Conservation (phyloP, 2,888 invertebrate genomes). For the Sturmia bella region DNA sequence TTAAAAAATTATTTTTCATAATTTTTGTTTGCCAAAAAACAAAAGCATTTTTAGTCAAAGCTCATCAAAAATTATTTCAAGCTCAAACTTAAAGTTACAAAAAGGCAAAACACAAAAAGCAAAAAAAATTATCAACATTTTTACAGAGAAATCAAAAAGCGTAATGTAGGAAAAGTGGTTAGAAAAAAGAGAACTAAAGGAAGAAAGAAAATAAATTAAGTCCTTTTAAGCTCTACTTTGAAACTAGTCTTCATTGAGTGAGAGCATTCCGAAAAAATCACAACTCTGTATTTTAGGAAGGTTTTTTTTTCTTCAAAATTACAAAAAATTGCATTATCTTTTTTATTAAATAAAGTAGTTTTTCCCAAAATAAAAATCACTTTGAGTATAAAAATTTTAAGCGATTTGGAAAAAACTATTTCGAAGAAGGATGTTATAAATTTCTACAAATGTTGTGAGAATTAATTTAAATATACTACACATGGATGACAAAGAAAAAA, state of each 20-base stretch:
- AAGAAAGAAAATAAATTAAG: constrained; percentile 56
- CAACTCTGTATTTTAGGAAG: background rate
- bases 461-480: constrained; percentile 48
- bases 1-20: constrained; percentile 39
- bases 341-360: background rate
- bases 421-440: constrained; percentile 23
- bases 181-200: constrained; percentile 32
- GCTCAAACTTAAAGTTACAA: constrained; percentile 69
- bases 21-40: constrained; percentile 57
- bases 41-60: constrained; percentile 74
- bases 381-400: constrained; percentile 3
- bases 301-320: too few relatives aligned
- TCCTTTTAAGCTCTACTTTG: constrained; percentile 33
- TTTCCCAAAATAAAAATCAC: constrained; percentile 28
- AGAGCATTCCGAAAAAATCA: too few relatives aligned
- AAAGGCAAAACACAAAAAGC: constrained; percentile 63
- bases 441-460: constrained; percentile 41
- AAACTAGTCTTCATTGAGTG: background rate
- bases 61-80: constrained; percentile 73
- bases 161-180: constrained; percentile 13
- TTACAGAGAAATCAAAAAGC: constrained; percentile 30
- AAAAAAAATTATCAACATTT: constrained; percentile 23
- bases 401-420: constrained; percentile 40
- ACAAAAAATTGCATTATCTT: constrained; percentile 15
- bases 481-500: constrained; percentile 8